Evolutionary conservation across 2,888 invertebrate species (phyloP), one percentile per base, ranked within the genome.

Genomic region (Polyommatus icarus): DNA sequence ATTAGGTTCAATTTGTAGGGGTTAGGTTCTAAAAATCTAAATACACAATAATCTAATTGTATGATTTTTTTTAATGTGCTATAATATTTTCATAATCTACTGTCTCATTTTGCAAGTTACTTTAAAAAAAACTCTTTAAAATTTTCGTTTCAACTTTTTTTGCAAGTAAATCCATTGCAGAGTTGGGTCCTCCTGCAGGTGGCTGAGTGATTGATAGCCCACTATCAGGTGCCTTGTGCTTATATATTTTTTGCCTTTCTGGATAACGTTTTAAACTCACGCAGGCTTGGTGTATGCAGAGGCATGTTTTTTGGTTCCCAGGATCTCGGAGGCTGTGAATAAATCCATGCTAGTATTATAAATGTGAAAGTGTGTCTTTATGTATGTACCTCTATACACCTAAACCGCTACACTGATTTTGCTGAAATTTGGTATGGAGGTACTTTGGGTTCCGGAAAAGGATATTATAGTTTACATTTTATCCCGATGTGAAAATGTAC

Each of bases 171-270:
- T 24, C 61, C 24, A 12, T 61, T 61, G 61, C 12, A 24, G 24
- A 10, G 61, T 24, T 61, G 61, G 59, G 61, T 61, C 10, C 61
- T 61, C 2, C 61, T 10, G 61, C 61, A 61, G 61, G 61, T 61
- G 24, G 24, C 61, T 24, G 4, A 4, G 20, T 61, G 61, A 61
- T 61, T 61, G 24, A 61, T 61, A 24, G 61, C 61, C 61, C 24
- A 61, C 61, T 24, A 61, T 61, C 61, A 61, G 61, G 61, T 61
- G 61, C 59, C 59, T 20, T 61, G 24, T 61, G 8, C 3, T 61
- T 24, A 7, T n/a, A 20, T 24, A 24, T 61, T 20, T 61, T 20
- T 61, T 61, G 54, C 5, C 54, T 1, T 24, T 24, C 10, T 61
- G 61, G 61, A 61, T 24, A 61, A 10, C 12, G 10, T 24, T 24